Evolutionary conservation across 2,113 vertebrate genomes (phyloP), one percentile per base, ranked within the genome.

Genomic region (Takifugu bimaculatus): DNA sequence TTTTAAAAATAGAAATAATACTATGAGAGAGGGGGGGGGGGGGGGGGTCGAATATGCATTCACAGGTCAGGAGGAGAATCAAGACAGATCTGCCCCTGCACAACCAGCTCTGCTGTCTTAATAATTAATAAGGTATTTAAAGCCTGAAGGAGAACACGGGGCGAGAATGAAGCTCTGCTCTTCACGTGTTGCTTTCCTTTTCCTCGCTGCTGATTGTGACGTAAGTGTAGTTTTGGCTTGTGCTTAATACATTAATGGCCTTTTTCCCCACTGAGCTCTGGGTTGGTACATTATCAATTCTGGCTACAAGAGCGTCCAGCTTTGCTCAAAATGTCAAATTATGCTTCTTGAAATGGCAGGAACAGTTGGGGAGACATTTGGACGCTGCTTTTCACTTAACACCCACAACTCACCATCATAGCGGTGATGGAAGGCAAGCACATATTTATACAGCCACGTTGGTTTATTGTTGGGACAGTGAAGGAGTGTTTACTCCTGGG

Each of bases 101-200:
- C 68, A 71, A 74, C 65, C 64, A 65, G 52, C 29, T 54, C 64
- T 12, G 11, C 51, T 85, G 68, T 39, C 9, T 39, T 39, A 70
- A 83, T 85, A 68, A 84, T 83, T 80, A 82, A 83, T 68, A 20
- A 64, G 70, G 72, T 74, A 72, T 65, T 74, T 65, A 63, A 68
- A 81, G 59, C 65, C 79, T 80, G 57, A 54, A 57, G 75, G 64
- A 62, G 39, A 61, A 57, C 65, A 54, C 60, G 62, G 61, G 42
- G 65, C 2, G 56, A 64, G 45, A 28, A 43, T 52, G 48, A 57
- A 6, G 50, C n/a, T 28, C 35, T 72, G 77, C 55, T 61, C 44
- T 67, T 70, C 65, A 20, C 25, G 57, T 13, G 48, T 54, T 28
- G 61, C 60, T 55, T 54, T 28, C 58, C 60, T 55, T 45, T 74